Evolutionary conservation across 2,888 invertebrate species (phyloP).

Genomic region (Orchesella flavescens): DNA sequence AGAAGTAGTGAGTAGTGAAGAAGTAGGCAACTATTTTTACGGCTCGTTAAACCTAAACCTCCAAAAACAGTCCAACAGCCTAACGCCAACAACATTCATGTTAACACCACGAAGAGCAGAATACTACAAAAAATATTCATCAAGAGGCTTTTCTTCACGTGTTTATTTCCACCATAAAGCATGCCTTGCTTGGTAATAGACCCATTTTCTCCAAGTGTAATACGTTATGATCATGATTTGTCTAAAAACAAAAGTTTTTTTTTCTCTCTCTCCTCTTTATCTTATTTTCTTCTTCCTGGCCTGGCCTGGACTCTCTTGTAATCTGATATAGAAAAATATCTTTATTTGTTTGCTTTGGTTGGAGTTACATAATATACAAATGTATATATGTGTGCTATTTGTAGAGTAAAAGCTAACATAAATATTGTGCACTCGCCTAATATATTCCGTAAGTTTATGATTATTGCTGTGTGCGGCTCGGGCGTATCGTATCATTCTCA

Average conservation of each 20-base stretch:
- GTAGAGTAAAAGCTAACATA: conserved; percentile 31
- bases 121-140: conserved; percentile 7
- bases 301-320: no score
- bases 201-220: conserved; percentile 28
- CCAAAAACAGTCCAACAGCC: no score
- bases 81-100: no score
- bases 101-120: no score
- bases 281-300: not conserved
- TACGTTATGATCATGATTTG: conserved; percentile 37
- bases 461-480: conserved; percentile 22
- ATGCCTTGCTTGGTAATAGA: conserved; percentile 8
- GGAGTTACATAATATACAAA: not conserved
- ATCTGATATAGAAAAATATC: no score
- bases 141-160: conserved; percentile 22
- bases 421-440: conserved; percentile 14
- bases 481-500: conserved; percentile 15
- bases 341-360: no score
- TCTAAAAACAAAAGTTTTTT: conserved; percentile 38
- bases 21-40: no score
- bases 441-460: conserved; percentile 30
- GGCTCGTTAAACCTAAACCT: no score
- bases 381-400: not conserved
- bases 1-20: no score
- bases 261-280: not conserved
- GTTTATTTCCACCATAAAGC: conserved; percentile 2